Conservation (phyloP, 37 sponge, comb jelly and placozoan species). For the Dysidea cf. avara region DNA sequence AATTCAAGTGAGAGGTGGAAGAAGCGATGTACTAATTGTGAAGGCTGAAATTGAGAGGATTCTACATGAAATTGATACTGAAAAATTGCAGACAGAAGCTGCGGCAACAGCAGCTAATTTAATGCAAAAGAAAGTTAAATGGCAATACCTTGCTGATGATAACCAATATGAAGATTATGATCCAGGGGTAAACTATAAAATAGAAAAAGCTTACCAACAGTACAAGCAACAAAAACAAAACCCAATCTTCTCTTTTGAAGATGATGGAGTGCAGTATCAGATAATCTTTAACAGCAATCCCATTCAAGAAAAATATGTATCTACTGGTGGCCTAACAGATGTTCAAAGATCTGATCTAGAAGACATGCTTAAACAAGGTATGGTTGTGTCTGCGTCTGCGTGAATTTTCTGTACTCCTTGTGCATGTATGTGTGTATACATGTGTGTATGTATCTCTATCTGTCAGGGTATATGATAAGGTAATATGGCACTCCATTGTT, state of each 20-base stretch:
- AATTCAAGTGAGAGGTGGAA: constrained; percentile 4
- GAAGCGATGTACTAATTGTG: constrained; percentile 13
- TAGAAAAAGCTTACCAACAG: constrained; percentile 36
- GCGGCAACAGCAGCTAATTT: constrained; percentile 20
- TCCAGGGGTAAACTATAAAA: constrained; percentile 14
- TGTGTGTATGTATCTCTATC: neutral
- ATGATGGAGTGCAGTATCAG: too few species aligned
- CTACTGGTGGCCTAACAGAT: too few species aligned
- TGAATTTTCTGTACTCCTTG: neutral
- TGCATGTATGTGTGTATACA: neutral
- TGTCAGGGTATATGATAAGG: neutral
- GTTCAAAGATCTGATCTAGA: neutral
- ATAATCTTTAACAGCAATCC: too few species aligned
- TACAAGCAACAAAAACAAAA: neutral
- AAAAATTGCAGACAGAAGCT: neutral
- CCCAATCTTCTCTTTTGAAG: too few species aligned
- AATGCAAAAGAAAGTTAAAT: constrained; percentile 25
- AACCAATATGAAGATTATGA: constrained; percentile 26
- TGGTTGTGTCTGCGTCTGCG: neutral
- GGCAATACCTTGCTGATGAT: constrained; percentile 27
- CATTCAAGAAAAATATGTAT: too few species aligned
- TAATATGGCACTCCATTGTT: too few species aligned
- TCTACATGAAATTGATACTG: constrained; percentile 3
- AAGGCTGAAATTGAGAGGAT: constrained; percentile 3
- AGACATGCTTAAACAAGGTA: neutral